A percentile compares a stretch with the other conserved stretches of the same genome.
Evolutionary conservation across 1,140 invertebrate genomes (phyloP).

Genomic region (Lineus longissimus): DNA sequence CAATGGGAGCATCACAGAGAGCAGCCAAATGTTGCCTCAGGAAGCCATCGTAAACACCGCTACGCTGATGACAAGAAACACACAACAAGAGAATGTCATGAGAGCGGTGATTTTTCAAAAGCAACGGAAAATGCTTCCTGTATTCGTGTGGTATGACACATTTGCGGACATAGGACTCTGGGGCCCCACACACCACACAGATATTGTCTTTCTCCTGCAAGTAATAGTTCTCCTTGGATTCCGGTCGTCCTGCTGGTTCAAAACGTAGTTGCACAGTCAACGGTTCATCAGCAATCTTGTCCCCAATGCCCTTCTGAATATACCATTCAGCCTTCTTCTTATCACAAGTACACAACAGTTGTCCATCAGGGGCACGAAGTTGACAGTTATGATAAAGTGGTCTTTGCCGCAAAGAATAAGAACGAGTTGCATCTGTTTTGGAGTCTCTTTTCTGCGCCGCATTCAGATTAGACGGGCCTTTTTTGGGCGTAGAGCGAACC

Average conservation of each 20-base stretch:
- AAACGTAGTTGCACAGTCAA: constrained; percentile 73
- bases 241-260: constrained; percentile 71
- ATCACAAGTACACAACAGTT: constrained; percentile 75
- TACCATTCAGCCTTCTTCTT: constrained; percentile 78
- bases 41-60: constrained; percentile 65
- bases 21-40: constrained; percentile 63
- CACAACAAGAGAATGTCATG: constrained; percentile 79
- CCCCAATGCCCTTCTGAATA: constrained; percentile 61
- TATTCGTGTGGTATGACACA: constrained; percentile 82
- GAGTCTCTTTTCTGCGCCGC: background rate
- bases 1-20: constrained; percentile 65
- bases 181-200: constrained; percentile 78
- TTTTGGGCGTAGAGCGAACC: background rate
- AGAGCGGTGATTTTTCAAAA: constrained; percentile 78
- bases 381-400: constrained; percentile 78
- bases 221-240: constrained; percentile 67
- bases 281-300: constrained; percentile 65
- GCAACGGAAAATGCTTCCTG: constrained; percentile 74
- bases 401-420: constrained; percentile 34
- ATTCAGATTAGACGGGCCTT: background rate
- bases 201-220: constrained; percentile 70
- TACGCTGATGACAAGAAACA: constrained; percentile 67
- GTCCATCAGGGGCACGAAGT: constrained; percentile 73
- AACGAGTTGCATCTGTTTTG: constrained; percentile 6
- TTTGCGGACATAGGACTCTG: constrained; percentile 71